phyloP scores from a whole-genome alignment of 2,113 vertebrate genomes.

The Zeus faber region DNA sequence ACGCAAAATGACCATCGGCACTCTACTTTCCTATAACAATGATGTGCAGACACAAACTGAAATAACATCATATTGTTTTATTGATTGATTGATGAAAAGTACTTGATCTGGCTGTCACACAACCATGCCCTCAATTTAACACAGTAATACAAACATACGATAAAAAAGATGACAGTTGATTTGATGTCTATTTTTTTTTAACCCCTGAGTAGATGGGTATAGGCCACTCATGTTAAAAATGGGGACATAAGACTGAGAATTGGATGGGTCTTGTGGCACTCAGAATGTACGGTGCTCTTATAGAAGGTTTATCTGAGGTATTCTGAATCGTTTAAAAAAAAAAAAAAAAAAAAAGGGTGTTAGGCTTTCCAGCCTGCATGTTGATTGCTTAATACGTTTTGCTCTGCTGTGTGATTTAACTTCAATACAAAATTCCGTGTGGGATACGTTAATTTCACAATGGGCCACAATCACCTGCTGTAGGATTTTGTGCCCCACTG shows the following conservation, averaged over 20 bases:
- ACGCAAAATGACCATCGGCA: too few species aligned
- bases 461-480: too few species aligned
- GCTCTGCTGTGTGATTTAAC: too few species aligned
- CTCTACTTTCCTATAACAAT: too few species aligned
- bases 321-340: slow-evolving; percentile 19
- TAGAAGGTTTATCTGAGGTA: slow-evolving; percentile 18
- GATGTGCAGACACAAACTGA: background rate
- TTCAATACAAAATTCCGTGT: too few species aligned
- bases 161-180: slow-evolving; percentile 16
- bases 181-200: slow-evolving; percentile 3
- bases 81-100: slow-evolving; percentile 26
- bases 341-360: too few species aligned
- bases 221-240: slow-evolving; percentile 25
- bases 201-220: slow-evolving; percentile 38
- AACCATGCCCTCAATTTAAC: background rate
- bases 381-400: too few species aligned
- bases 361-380: too few species aligned
- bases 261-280: background rate
- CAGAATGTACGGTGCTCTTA: too few species aligned
- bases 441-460: too few species aligned
- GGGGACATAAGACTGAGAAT: slow-evolving; percentile 13
- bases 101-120: slow-evolving; percentile 7
- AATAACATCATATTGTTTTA: slow-evolving; percentile 21
- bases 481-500: too few species aligned
- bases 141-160: slow-evolving; percentile 11